Base-by-base conservation (phyloP, 2,113 vertebrate genomes). In the Clarias magur region DNA sequence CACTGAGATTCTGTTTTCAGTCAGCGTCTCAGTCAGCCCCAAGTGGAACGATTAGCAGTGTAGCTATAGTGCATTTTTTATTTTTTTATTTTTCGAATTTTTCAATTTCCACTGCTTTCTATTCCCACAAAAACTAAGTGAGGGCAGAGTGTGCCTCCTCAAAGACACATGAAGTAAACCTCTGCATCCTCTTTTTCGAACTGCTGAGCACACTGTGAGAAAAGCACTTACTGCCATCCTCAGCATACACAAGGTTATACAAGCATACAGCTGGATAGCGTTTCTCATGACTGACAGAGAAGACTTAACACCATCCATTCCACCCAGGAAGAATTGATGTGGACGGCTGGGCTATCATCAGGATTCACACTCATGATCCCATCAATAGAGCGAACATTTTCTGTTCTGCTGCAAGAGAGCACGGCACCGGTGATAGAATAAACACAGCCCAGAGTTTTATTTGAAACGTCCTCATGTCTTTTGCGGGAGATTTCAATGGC, bases 371-470 rank as follows among this genome's bases (percentile, higher is more conserved):
- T 56, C 48, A 27, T 78, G 25, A 78, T 78, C 4, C 10, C 21
- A n/a, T 54, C 5, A 56, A 10, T 8, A 27, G 25, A 17, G 25
- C 13, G 23, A 76, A 3, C 25, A 2, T 48, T 76, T 76, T 53
- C 4, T 76, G 3, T 48, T 75, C 16, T 9, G 1, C 30, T 1
- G 4, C 8, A 11, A 25, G 10, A 42, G 23, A 53, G 2, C 48
- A 25, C 17, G 59, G 87, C 72, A 56, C 65, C 42, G 38, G 57
- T 16, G 62, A 57, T 88, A 65, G 87, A 89, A 82, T 89, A 57
- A 89, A 84, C 82, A 27, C 60, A 76, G 25, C 83, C 53, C 68
- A 63, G 80, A 27, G 80, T 79, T 84, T 60, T 60, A 88, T 80
- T 84, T 48, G 0, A 25, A 75, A 75, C 19, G 3, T 23, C 34